Percentiles rank a stretch among this genome's conserved stretches.
These are phyloP conservation scores for Caenorhabditis plicata DNA, from an alignment of 2,888 invertebrate species.

Conservation along the genomic window DNA sequence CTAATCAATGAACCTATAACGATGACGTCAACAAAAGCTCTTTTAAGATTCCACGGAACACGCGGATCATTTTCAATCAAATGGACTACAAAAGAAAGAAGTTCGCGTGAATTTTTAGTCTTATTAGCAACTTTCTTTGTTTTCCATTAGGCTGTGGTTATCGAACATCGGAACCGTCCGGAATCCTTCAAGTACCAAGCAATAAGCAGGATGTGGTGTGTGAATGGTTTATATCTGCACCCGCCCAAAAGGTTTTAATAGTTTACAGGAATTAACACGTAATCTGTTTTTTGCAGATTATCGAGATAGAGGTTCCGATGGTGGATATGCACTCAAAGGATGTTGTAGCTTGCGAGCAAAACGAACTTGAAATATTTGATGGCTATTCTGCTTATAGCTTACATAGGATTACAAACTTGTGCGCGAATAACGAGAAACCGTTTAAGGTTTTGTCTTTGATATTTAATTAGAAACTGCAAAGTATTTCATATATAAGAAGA, in stretches of 20 bases:
- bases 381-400: conserved; percentile 32
- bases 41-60: conserved; percentile 38
- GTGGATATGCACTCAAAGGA: conserved; percentile 39
- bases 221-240: conserved; percentile 44
- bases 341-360: conserved; percentile 45
- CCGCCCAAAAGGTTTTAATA: conserved; percentile 35
- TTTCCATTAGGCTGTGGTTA: conserved; percentile 42
- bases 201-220: conserved; percentile 38
- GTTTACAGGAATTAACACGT: no score
- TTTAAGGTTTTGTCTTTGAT: no score
- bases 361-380: conserved; percentile 45
- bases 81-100: conserved; percentile 31
- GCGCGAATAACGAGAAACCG: no score
- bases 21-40: conserved; percentile 37
- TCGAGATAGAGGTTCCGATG: conserved; percentile 48
- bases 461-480: no score
- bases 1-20: conserved; percentile 27
- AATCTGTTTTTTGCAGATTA: no score
- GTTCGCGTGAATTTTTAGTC: conserved; percentile 3
- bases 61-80: conserved; percentile 29
- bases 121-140: no score
- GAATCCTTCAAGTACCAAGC: conserved; percentile 26
- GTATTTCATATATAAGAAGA: no score
- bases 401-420: conserved; percentile 29
- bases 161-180: conserved; percentile 32